phyloP scores from a whole-genome alignment of 2,797 vertebrate genomes.

The Eulemur mongoz region DNA sequence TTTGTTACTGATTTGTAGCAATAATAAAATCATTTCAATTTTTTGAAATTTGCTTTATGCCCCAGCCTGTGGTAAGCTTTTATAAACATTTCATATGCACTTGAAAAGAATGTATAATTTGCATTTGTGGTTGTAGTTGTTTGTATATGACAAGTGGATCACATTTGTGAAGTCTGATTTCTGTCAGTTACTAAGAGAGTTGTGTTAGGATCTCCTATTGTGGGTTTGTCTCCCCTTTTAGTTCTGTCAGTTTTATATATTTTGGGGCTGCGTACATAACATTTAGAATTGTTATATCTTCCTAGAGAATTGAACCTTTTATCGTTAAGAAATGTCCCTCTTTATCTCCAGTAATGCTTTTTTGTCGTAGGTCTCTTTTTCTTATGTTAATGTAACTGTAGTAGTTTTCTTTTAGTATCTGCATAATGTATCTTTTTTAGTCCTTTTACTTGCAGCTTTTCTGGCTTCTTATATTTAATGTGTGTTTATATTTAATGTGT shows the following conservation, averaged over 20 bases:
- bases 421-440: neutral
- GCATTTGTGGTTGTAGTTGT: neutral
- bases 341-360: neutral
- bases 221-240: neutral
- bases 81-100: neutral
- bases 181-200: neutral
- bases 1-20: neutral
- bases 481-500: neutral
- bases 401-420: conserved; percentile 26
- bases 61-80: neutral
- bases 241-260: neutral
- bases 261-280: neutral
- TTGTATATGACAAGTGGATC: neutral
- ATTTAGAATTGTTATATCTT: conserved; percentile 13
- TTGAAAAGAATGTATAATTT: neutral
- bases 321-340: neutral
- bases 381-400: neutral
- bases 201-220: neutral
- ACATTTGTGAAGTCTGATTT: neutral
- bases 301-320: neutral
- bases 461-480: conserved; percentile 10
- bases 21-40: neutral
- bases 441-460: neutral
- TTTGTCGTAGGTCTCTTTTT: neutral
- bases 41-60: conserved; percentile 1